Base-by-base conservation (phyloP, 2,888 invertebrate species). In the Latheticus oryzae region DNA sequence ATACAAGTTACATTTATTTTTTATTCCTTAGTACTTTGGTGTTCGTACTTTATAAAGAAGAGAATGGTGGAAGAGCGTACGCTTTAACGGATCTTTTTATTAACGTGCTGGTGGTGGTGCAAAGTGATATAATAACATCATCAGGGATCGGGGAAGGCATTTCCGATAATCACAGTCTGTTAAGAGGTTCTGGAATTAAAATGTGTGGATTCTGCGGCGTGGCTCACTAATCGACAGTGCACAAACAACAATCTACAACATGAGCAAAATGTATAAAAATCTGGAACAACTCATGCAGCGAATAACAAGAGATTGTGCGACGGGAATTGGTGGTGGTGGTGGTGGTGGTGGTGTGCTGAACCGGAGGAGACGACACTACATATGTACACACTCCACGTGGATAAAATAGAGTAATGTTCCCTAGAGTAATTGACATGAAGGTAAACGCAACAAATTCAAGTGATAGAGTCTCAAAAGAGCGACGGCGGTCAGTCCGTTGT, bases 341-440 rank as follows among this genome's bases (percentile, higher is more conserved):
- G n/a, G 56, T 60, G 45, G 40, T 43, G 45, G 59, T 37, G 42
- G 35, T 33, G 55, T 56, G 62, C 59, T 61, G 63, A 62, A 64
- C 60, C 56, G 42, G 59, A 55, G 55, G 63, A 63, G 64, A 67
- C 61, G 53, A 63, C 54, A 61, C 62, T 63, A 64, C 61, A 38
- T 70, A 69, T 71, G 60, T 71, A 71, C 70, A 72, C 67, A 70
- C 70, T 71, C 69, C 72, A 71, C 70, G 67, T 71, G 66, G 68
- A 66, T 68, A 61, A 75, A 74, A 84, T 83, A 83, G 83, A 83
- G 76, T 76, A 83, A 86, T 89, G 88, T 88, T 88, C 88, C 88
- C 88, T 88, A 87, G 84, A 87, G 83, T 89, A 89, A 89, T 89
- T 89, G 88, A 89, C 89, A 87, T 87, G 86, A 87, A 88, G 85